These are phyloP conservation scores for Hemibagrus wyckioides DNA, from an alignment of 2,113 vertebrate species.

Conservation along the genomic window DNA sequence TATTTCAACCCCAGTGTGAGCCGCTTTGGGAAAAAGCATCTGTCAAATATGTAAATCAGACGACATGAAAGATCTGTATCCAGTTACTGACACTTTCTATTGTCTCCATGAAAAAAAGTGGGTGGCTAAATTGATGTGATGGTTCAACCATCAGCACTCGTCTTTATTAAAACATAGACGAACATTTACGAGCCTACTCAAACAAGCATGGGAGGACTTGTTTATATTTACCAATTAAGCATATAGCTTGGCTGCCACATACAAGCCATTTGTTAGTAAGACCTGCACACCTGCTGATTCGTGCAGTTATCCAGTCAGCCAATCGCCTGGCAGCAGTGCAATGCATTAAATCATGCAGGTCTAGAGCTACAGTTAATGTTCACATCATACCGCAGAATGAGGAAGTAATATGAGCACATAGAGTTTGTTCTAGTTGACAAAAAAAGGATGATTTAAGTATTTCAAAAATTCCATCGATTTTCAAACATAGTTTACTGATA, in stretches of 20 bases:
- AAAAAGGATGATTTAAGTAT: neutral
- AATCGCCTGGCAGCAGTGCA: neutral
- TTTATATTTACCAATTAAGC: neutral
- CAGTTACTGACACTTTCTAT: neutral
- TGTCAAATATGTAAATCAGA: constrained; percentile 16
- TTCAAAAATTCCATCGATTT: neutral
- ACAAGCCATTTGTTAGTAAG: neutral
- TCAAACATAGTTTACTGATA: neutral
- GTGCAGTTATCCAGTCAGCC: neutral
- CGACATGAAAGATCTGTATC: neutral
- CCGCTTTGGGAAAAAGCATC: neutral
- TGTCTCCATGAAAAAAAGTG: neutral
- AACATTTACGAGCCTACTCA: neutral
- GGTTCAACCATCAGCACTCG: neutral
- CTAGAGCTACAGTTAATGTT: neutral
- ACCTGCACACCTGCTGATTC: neutral
- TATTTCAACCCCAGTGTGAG: neutral
- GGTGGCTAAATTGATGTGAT: neutral
- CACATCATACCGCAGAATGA: neutral
- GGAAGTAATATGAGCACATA: neutral
- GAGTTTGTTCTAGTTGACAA: neutral
- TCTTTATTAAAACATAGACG: neutral
- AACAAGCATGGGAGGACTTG: neutral
- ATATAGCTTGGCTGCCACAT: neutral
- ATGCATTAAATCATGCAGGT: neutral